Base-by-base conservation (phyloP, 2,888 invertebrate genomes). In the Drosophila paranaensis region DNA sequence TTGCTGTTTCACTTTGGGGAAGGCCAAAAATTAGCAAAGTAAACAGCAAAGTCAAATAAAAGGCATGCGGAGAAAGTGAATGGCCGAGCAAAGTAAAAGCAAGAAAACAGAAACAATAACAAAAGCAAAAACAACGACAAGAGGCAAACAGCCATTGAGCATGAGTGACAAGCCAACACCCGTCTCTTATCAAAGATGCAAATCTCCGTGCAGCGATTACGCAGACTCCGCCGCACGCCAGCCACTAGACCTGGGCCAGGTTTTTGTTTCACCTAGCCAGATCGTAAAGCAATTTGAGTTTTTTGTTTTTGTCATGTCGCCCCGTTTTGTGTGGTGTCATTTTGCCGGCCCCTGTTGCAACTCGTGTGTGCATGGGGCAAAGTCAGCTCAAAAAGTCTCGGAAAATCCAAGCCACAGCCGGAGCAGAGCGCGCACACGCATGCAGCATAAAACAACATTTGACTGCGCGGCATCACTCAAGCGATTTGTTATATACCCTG, bases 61-160 rank as follows among this genome's bases (percentile, higher is more conserved):
- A 77, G 60, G 33, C 57, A 79, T 48, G 71, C 16, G 71, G 88
- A 85, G 88, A 88, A 85, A 88, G 88, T 85, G 88, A 85, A 85
- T 83, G 86, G 73, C 71, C 83, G 56, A 57, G 66, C 68, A 69
- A 85, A 75, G 84, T 81, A 88, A 88, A 82, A 88, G 85, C 83
- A 14, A 35, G 16, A 50, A 50, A 50, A 50, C 33, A 50, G 16
- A 50, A 50, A 50, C 50, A 79, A 68, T 56, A 66, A 65, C 51
- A 72, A 64, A 30, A n/a, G 35, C 56, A 40, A 37, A 25, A 35
- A 50, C 13, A 71, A 56, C 37, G 63, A 62, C 42, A 53, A 53
- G 55, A n/a, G 35, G 46, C 39, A 66, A 53, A 53, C 55, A 56
- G 50, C 61, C 30, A 50, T 54, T 53, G 68, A 74, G 65, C 81